Evolutionary conservation across 2,888 invertebrate genomes (phyloP).

Genomic region (Malthinus seriepunctatus): DNA sequence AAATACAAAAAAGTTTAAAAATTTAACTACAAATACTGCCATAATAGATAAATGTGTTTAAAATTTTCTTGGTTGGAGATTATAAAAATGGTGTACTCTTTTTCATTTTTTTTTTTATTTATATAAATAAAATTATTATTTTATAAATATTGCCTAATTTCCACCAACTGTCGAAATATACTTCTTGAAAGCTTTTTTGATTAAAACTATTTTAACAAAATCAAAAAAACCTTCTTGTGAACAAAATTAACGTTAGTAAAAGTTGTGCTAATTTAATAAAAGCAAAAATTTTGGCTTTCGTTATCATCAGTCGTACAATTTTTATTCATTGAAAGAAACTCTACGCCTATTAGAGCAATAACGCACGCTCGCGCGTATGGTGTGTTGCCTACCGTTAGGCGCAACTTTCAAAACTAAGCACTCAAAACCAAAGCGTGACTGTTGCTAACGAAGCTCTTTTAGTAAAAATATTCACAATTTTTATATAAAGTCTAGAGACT

Average conservation of each 20-base stretch:
- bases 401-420: no score
- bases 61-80: constrained; percentile 27
- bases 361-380: no score
- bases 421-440: no score
- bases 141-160: constrained; percentile 16
- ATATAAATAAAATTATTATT: neutral
- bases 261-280: constrained; percentile 7
- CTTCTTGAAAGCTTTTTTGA: constrained; percentile 1
- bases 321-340: constrained; percentile 20
- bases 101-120: neutral
- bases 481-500: constrained; percentile 19
- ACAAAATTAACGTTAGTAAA: constrained; percentile 4
- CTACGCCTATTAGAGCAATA: no score
- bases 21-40: constrained; percentile 26
- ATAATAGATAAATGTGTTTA: constrained; percentile 28
- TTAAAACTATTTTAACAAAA: neutral
- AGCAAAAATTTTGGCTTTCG: constrained; percentile 1
- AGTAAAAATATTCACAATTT: constrained; percentile 4
- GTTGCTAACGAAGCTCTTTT: constrained; percentile 7
- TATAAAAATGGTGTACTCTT: constrained; percentile 10
- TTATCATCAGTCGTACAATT: constrained; percentile 11
- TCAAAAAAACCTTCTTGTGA: constrained; percentile 10
- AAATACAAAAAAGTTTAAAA: constrained; percentile 27
- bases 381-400: no score
- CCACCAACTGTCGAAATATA: constrained; percentile 28